These are phyloP conservation scores for Amiota mariae DNA, from an alignment of 2,888 invertebrate genomes.

Conservation along the genomic window DNA sequence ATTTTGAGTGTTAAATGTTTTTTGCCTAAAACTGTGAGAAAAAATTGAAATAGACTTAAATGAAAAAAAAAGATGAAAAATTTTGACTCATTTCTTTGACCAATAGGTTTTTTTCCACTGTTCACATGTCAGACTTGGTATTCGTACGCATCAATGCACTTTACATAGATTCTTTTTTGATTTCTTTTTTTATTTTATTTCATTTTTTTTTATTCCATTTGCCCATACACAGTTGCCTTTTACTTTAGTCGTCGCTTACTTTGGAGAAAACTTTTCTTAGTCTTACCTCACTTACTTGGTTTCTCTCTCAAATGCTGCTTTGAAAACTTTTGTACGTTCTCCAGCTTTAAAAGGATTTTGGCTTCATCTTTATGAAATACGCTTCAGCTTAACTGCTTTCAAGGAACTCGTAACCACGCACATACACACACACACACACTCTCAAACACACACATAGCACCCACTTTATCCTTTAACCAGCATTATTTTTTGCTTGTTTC, in stretches of 20 bases:
- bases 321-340: constrained; percentile 49
- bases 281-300: neutral
- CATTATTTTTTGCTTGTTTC: constrained; percentile 33
- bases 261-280: too few species aligned
- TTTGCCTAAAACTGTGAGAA: constrained; percentile 20
- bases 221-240: constrained; percentile 8
- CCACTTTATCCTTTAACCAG: constrained; percentile 21
- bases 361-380: constrained; percentile 55
- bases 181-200: neutral
- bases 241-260: neutral
- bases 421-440: neutral
- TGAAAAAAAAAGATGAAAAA: neutral
- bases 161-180: constrained; percentile 36
- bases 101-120: neutral
- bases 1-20: constrained; percentile 10
- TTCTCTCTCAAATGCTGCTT: constrained; percentile 42
- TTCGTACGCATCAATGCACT: constrained; percentile 26
- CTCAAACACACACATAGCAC: constrained; percentile 31
- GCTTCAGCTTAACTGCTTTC: constrained; percentile 48
- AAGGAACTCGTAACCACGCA: constrained; percentile 2
- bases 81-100: neutral
- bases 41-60: constrained; percentile 18
- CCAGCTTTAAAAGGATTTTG: constrained; percentile 60
- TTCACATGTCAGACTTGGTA: constrained; percentile 20
- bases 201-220: constrained; percentile 32